phyloP scores from a whole-genome alignment of 2,888 invertebrate species.

The Meiosimyza decipiens region DNA sequence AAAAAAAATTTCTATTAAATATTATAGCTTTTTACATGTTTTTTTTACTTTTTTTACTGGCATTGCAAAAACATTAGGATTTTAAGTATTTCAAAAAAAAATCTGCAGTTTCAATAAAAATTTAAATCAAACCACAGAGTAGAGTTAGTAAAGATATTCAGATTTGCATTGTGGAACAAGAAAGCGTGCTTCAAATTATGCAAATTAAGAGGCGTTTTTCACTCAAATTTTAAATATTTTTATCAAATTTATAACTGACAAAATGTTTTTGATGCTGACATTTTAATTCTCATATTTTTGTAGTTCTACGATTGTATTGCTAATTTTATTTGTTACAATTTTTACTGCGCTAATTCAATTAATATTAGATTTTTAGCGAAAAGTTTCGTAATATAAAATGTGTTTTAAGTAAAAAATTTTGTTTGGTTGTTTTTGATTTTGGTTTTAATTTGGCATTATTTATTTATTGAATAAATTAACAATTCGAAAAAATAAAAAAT shows the following conservation, averaged over 20 bases:
- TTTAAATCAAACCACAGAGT: conserved; percentile 19
- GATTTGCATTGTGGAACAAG: conserved; percentile 27
- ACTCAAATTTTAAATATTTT: conserved; percentile 20
- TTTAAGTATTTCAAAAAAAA: not conserved
- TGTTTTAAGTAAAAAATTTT: conserved; percentile 16
- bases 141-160: conserved; percentile 33
- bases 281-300: conserved; percentile 33
- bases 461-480: conserved; percentile 39
- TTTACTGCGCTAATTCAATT: conserved; percentile 21
- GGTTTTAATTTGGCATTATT: not conserved
- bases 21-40: not conserved
- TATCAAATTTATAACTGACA: conserved; percentile 66
- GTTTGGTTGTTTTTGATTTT: conserved; percentile 32
- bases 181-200: conserved; percentile 41
- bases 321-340: conserved; percentile 32
- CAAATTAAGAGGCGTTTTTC: conserved; percentile 34
- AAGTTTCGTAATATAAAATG: conserved; percentile 11
- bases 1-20: not conserved
- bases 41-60: conserved; percentile 1
- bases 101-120: conserved; percentile 30
- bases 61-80: no score
- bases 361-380: conserved; percentile 22
- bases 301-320: conserved; percentile 14
- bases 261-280: conserved; percentile 68
- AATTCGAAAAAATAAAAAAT: conserved; percentile 27